Evolutionary conservation across 2,797 vertebrate species (phyloP).

Genomic region (Ctenochaetus hawaiiensis): DNA sequence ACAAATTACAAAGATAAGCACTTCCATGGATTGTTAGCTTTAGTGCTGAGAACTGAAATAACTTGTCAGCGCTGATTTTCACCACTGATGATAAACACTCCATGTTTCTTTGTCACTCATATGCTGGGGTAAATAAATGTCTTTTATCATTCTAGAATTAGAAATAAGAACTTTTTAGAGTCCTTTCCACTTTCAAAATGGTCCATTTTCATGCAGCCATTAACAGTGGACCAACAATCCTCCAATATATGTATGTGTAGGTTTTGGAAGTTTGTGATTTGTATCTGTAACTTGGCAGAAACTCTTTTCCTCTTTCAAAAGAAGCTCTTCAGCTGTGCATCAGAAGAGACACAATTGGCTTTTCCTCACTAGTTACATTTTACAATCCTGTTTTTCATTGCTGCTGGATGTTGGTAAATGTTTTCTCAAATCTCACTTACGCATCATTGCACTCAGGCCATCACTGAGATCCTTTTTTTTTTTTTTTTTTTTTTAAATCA

Average conservation of each 20-base stretch:
- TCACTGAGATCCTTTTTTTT: constrained; percentile 81
- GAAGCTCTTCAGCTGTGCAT: constrained; percentile 47
- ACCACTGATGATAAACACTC: constrained; percentile 16
- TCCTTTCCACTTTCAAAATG: constrained; percentile 22
- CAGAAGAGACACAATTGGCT: constrained; percentile 45
- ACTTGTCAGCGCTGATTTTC: constrained; percentile 13
- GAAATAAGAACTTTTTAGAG: constrained; percentile 15
- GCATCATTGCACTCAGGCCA: constrained; percentile 86
- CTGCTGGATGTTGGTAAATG: constrained; percentile 76
- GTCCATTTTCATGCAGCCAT: constrained; percentile 17
- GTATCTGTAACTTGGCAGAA: constrained; percentile 38
- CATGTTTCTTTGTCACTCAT: constrained; percentile 17
- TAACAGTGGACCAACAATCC: constrained; percentile 9
- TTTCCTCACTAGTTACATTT: constrained; percentile 65
- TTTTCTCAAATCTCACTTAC: constrained; percentile 72
- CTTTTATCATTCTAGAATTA: constrained; percentile 39
- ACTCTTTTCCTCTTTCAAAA: constrained; percentile 37
- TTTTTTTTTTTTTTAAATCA: constrained; percentile 50
- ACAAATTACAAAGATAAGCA: constrained; percentile 40
- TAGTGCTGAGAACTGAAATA: constrained; percentile 18
- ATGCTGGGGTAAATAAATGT: constrained; percentile 6
- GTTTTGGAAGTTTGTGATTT: constrained; percentile 48
- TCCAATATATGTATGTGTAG: constrained; percentile 4
- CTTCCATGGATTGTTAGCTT: constrained; percentile 22
- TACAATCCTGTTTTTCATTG: constrained; percentile 55